These are phyloP conservation scores for Parauchenoglanis ngamensis DNA, from an alignment of 2,797 vertebrate species.

Conservation along the genomic window DNA sequence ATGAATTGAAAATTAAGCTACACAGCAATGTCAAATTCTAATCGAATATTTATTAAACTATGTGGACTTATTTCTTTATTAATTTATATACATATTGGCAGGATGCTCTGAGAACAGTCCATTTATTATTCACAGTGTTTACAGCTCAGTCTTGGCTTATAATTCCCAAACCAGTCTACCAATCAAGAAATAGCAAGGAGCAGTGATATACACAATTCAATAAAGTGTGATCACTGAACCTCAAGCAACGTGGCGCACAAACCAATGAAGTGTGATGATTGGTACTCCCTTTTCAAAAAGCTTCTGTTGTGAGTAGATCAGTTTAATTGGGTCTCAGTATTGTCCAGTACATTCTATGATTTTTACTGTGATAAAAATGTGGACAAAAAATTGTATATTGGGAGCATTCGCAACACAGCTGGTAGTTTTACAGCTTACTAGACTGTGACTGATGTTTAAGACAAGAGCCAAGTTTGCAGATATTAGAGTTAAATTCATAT, in stretches of 20 bases:
- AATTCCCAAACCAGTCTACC: constrained; percentile 44
- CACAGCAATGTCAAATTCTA: not conserved
- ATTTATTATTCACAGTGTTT: constrained; percentile 48
- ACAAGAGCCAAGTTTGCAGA: not conserved
- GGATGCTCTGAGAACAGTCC: not conserved
- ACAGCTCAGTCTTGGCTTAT: constrained; percentile 37
- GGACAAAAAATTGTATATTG: not conserved
- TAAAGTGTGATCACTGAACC: constrained; percentile 44
- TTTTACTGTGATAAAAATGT: constrained; percentile 24
- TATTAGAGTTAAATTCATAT: not conserved
- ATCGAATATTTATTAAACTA: constrained; percentile 14
- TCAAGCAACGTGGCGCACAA: constrained; percentile 33
- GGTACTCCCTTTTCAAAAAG: constrained; percentile 20
- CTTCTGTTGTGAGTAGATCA: constrained; percentile 17
- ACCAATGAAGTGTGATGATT: constrained; percentile 39
- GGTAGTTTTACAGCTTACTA: constrained; percentile 19
- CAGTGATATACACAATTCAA: constrained; percentile 33
- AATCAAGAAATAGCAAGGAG: constrained; percentile 28
- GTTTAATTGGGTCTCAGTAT: constrained; percentile 39
- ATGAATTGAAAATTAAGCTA: constrained; percentile 2
- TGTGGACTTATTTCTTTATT: constrained; percentile 16
- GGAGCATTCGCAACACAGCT: not conserved
- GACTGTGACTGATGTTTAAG: not conserved
- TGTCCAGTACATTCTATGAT: constrained; percentile 17
- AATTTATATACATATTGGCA: constrained; percentile 15